A percentile compares a stretch with the other conserved stretches of the same genome.
These are phyloP conservation scores for Seriola dumerili DNA, from an alignment of 2,113 vertebrate genomes.

Conservation along the genomic window DNA sequence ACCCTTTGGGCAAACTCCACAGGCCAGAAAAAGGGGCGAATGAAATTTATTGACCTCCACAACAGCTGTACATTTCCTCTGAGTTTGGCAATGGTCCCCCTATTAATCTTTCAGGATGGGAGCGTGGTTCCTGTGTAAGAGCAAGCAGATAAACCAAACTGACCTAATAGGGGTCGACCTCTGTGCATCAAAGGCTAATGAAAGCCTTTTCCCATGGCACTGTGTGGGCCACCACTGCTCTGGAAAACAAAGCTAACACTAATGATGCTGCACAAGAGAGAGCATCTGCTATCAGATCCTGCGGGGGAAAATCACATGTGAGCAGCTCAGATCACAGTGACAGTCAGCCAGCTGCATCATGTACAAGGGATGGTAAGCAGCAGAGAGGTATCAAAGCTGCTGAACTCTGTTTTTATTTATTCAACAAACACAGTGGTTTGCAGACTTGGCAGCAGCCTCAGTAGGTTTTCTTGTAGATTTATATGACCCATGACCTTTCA, in stretches of 20 bases:
- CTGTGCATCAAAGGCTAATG: conserved; percentile 57
- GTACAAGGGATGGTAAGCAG: conserved; percentile 40
- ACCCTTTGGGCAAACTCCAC: neutral
- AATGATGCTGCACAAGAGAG: conserved; percentile 60
- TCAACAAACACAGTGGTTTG: conserved; percentile 1
- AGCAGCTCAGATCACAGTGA: conserved; percentile 46
- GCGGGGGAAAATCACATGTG: conserved; percentile 45
- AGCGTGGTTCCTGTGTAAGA: conserved; percentile 34
- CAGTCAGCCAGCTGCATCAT: conserved; percentile 56
- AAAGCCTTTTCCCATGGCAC: conserved; percentile 40
- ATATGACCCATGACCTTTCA: neutral
- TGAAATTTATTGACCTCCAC: conserved; percentile 41
- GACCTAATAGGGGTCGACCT: conserved; percentile 46
- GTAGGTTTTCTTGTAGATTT: neutral
- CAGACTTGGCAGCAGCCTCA: neutral
- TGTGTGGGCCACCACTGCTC: conserved; percentile 43
- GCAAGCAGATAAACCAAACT: conserved; percentile 62
- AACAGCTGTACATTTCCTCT: conserved; percentile 34
- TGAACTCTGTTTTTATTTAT: conserved; percentile 10
- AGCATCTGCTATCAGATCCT: conserved; percentile 69
- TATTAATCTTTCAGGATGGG: conserved; percentile 56
- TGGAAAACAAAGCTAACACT: conserved; percentile 59
- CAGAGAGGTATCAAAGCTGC: conserved; percentile 40
- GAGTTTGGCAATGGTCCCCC: conserved; percentile 10
- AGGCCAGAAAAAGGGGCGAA: conserved; percentile 14